Evolutionary conservation across 2,888 invertebrate genomes (phyloP).

Genomic region (Tachystola acroxantha): DNA sequence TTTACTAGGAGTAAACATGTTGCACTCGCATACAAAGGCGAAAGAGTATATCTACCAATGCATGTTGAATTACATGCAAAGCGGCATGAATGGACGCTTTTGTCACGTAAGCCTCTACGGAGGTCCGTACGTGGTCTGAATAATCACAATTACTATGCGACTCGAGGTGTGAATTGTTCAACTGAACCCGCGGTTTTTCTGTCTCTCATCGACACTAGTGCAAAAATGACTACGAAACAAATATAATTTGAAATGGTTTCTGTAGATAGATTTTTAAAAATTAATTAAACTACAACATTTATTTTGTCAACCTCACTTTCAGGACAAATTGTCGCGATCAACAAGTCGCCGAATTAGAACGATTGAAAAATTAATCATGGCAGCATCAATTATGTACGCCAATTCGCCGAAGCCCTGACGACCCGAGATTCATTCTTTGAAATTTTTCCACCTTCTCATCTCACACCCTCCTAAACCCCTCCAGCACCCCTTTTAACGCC

Average conservation of each 20-base stretch:
- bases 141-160: conserved; percentile 23
- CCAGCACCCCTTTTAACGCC: conserved; percentile 58
- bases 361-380: conserved; percentile 46
- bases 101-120: conserved; percentile 57
- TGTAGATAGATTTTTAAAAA: too few species aligned
- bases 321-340: conserved; percentile 8
- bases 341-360: neutral
- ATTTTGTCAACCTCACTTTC: too few species aligned
- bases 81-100: conserved; percentile 30
- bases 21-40: too few species aligned
- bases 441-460: conserved; percentile 48
- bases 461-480: conserved; percentile 41
- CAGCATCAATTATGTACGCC: conserved; percentile 43
- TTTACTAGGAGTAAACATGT: too few species aligned
- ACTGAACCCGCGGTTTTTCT: conserved; percentile 36
- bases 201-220: too few species aligned
- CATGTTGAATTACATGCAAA: conserved; percentile 23
- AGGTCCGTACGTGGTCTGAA: conserved; percentile 61
- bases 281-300: too few species aligned
- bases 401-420: conserved; percentile 28
- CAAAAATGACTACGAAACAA: too few species aligned
- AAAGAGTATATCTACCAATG: too few species aligned
- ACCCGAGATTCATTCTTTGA: conserved; percentile 15
- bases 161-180: conserved; percentile 36
- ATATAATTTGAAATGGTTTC: too few species aligned